These are phyloP conservation scores for Apodemus sylvaticus DNA, from an alignment of 2,113 vertebrate genomes.

Conservation along the genomic window DNA sequence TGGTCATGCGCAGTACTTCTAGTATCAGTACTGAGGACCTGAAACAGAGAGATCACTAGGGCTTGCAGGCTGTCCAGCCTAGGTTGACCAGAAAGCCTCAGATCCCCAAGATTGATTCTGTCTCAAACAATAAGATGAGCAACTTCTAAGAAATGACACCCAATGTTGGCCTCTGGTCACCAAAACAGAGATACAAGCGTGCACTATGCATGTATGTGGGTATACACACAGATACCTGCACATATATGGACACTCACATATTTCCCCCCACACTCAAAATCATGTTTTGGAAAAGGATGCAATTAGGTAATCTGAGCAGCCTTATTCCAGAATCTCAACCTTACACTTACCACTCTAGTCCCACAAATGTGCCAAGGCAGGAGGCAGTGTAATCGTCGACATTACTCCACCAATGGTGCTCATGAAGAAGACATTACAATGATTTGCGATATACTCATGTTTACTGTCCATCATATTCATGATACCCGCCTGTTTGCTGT, in stretches of 20 bases:
- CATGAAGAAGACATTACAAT: not conserved
- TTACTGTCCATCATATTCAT: not conserved
- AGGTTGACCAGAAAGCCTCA: not conserved
- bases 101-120: not conserved
- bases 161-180: not conserved
- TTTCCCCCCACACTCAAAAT: not conserved
- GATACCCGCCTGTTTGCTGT: not conserved
- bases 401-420: not conserved
- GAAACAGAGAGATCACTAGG: not conserved
- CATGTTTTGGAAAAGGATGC: not conserved
- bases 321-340: not conserved
- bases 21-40: not conserved
- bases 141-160: not conserved
- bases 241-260: not conserved
- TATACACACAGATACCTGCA: no score
- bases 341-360: not conserved
- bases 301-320: not conserved
- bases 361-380: not conserved
- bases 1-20: accelerated
- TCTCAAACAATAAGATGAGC: not conserved
- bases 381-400: not conserved
- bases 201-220: not conserved
- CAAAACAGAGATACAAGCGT: not conserved
- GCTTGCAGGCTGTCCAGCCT: not conserved
- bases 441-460: not conserved